Evolutionary conservation across 2,888 invertebrate genomes (phyloP), one percentile per base, ranked within the genome.

Genomic region (Lampropteryx suffumata): DNA sequence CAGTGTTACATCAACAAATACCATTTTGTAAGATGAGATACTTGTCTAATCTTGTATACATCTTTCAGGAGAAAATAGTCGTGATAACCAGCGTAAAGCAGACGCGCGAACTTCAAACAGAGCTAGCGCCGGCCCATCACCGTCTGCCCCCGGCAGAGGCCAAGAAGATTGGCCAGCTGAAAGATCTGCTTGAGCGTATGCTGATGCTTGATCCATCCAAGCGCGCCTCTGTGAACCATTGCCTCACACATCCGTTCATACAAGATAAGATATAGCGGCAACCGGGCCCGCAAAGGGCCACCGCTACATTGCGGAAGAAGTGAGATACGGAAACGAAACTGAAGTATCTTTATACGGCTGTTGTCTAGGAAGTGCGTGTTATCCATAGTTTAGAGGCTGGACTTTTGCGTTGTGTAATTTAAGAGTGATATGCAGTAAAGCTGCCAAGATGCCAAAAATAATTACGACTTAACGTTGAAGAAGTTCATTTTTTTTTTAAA

Each of bases 51-150:
- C 6, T 11, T 10, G 29, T 29, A 2, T 28, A 9, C 10, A 28
- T 60, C 61, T 89, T 90, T n/a, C 89, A 99, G 99, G 99, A 99
- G 79, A 99, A 99, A 90, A 92, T 98, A 40, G 98, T 98, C n/a
- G 94, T 97, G 34, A 95, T 99, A 93, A 94, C 98, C 33, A 96
- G 96, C 40, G 94, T 99, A 57, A 96, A 96, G 70, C 93, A 96
- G 8, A 92, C 93, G 1, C 92, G 98, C 26, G 98, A 98, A 76
- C 91, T 99, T 50, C 94, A 95, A 65, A 89, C 94, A 0, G 99
- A 99, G 76, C 90, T 99, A 58, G 93, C 97, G 47, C 90, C 90
- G 0, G 96, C 97, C 6, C 96, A 96, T 69, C 98, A 97, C 79
- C 94, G 96, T 36, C 88, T 98, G 47, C 97, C 97, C 0, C 92